These are phyloP conservation scores for Platerodrilus igneus DNA, from an alignment of 2,888 invertebrate genomes.

Conservation along the genomic window DNA sequence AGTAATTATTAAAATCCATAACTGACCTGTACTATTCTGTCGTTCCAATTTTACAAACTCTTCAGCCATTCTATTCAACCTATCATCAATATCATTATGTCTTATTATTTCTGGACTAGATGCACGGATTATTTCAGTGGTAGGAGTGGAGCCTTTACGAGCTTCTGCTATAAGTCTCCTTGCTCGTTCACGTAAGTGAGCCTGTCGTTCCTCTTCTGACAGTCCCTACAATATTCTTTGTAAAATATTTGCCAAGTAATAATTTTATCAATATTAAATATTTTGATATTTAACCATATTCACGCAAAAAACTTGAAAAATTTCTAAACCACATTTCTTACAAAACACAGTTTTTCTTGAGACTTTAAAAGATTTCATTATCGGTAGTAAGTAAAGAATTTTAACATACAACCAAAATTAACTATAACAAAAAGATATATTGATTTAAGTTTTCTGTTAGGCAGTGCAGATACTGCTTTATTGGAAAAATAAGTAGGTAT, in stretches of 20 bases:
- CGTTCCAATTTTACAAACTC: slow-evolving; percentile 26
- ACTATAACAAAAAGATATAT: too few species aligned
- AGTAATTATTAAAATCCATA: too few species aligned
- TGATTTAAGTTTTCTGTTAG: too few species aligned
- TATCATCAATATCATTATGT: slow-evolving; percentile 35
- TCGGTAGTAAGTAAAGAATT: too few species aligned
- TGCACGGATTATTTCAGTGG: slow-evolving; percentile 43
- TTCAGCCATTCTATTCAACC: slow-evolving; percentile 24
- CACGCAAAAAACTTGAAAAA: not conserved
- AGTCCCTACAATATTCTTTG: slow-evolving; percentile 9
- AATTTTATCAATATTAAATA: too few species aligned
- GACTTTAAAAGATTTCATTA: slow-evolving; percentile 11
- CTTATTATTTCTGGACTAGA: slow-evolving; percentile 38
- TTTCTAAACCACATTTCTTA: not conserved
- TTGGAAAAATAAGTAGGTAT: too few species aligned
- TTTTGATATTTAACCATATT: too few species aligned
- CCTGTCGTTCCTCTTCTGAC: slow-evolving; percentile 82
- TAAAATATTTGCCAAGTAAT: too few species aligned
- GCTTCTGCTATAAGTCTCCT: slow-evolving; percentile 86
- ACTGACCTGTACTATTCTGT: slow-evolving; percentile 36
- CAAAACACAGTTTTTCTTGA: not conserved
- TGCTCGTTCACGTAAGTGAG: slow-evolving; percentile 81
- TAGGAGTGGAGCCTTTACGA: slow-evolving; percentile 54
- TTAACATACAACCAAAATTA: too few species aligned
- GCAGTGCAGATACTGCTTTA: too few species aligned